These are phyloP conservation scores for Xanthia icteritia DNA, from an alignment of 2,888 invertebrate species.

Conservation along the genomic window DNA sequence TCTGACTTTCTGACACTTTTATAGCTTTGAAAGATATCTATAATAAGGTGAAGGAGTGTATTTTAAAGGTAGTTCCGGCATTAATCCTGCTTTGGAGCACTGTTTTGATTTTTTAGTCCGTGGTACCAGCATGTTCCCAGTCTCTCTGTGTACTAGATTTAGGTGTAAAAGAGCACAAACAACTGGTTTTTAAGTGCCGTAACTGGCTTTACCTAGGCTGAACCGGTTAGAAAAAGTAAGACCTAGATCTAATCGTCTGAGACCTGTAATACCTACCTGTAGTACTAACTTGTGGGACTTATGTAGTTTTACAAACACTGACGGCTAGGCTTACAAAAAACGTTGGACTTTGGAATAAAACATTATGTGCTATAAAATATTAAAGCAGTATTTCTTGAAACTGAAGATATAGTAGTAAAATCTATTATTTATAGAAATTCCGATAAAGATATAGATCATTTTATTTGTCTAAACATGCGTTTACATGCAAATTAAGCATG, in stretches of 20 bases:
- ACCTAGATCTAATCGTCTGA: constrained; percentile 53
- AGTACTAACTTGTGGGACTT: constrained; percentile 20
- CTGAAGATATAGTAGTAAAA: neutral
- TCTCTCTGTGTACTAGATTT: constrained; percentile 44
- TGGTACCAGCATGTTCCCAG: constrained; percentile 5
- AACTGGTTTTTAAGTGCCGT: constrained; percentile 53
- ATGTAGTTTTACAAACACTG: constrained; percentile 20
- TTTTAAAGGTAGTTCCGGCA: neutral
- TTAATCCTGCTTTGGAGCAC: neutral
- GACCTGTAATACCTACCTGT: constrained; percentile 28
- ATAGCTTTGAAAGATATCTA: neutral
- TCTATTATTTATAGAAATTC: neutral
- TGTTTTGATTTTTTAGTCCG: neutral
- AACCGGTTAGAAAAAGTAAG: constrained; percentile 59
- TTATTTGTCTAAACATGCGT: no score
- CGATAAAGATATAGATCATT: no score
- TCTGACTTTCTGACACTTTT: neutral
- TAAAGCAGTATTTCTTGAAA: neutral
- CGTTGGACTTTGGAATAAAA: neutral
- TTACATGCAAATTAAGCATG: no score
- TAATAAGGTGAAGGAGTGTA: neutral
- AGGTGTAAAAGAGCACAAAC: constrained; percentile 48
- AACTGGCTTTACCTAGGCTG: constrained; percentile 40
- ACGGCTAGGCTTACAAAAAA: neutral
- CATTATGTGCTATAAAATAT: neutral